Evolutionary conservation across 2,888 invertebrate species (phyloP).

Genomic region (Cryptocephalus moraei): DNA sequence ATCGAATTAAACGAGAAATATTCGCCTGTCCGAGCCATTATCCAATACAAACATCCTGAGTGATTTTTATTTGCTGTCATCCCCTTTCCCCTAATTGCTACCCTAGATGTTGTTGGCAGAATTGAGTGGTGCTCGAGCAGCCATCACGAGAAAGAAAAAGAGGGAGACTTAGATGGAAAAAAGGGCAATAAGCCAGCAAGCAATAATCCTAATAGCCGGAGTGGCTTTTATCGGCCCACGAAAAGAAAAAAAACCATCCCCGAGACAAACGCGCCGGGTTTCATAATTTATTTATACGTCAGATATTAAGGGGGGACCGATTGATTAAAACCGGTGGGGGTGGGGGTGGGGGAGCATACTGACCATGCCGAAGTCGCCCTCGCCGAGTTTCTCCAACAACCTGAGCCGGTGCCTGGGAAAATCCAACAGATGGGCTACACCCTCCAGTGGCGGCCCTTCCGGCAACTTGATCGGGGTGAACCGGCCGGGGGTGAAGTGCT

Average conservation of each 20-base stretch:
- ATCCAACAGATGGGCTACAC: constrained; percentile 60
- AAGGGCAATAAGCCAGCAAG: neutral
- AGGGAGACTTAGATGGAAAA: too few species aligned
- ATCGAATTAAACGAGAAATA: too few species aligned
- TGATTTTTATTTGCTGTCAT: too few species aligned
- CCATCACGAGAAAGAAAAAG: neutral
- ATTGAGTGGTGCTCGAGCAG: neutral
- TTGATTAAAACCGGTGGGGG: too few species aligned
- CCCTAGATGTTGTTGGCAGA: neutral
- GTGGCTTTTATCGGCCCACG: neutral
- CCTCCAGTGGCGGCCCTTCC: constrained; percentile 57
- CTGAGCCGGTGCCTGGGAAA: constrained; percentile 76
- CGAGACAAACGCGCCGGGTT: too few species aligned
- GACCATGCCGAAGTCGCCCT: constrained; percentile 81
- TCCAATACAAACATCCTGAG: too few species aligned
- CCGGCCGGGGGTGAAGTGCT: constrained; percentile 55
- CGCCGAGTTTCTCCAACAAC: constrained; percentile 76
- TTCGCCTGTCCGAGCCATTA: too few species aligned
- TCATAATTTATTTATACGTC: too few species aligned
- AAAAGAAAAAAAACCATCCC: too few species aligned
- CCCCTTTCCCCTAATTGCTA: neutral
- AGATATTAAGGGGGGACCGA: too few species aligned
- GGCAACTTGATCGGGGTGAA: constrained; percentile 67
- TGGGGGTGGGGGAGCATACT: constrained; percentile 16
- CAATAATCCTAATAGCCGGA: neutral